These are phyloP conservation scores for Phaetusa simplex DNA, from an alignment of 2,113 vertebrate genomes.

Conservation along the genomic window DNA sequence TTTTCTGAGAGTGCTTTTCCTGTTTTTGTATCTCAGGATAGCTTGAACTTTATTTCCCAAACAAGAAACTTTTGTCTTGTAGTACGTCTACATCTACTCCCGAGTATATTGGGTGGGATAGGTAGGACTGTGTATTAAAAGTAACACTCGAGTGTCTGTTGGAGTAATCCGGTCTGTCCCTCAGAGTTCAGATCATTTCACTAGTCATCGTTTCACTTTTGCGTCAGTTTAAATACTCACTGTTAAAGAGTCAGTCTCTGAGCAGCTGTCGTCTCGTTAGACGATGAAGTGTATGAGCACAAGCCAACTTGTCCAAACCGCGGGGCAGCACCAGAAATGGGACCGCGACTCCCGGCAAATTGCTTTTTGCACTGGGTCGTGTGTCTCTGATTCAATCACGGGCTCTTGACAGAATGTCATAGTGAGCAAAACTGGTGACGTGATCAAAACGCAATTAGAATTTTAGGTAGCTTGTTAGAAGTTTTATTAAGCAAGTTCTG, in stretches of 20 bases:
- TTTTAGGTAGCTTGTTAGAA: neutral
- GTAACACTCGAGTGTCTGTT: neutral
- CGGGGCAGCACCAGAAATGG: neutral
- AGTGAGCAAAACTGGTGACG: neutral
- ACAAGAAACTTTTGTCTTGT: neutral
- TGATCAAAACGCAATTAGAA: neutral
- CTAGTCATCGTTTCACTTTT: neutral
- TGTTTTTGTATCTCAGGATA: neutral
- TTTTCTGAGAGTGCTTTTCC: neutral
- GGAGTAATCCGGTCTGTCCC: neutral
- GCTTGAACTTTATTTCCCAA: neutral
- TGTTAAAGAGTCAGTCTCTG: fast-evolving
- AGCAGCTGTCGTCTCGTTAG: neutral
- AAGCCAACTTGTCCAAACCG: neutral
- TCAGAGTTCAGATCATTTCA: neutral
- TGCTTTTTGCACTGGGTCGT: neutral
- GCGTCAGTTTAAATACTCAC: fast-evolving
- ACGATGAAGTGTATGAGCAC: no score
- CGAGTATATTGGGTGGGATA: fast-evolving
- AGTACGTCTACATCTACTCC: neutral
- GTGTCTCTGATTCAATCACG: neutral
- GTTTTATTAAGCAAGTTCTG: neutral
- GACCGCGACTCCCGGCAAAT: neutral
- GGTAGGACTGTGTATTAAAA: neutral
- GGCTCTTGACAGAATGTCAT: neutral